Evolutionary conservation across 2,888 invertebrate genomes (phyloP), one percentile per base, ranked within the genome.

Genomic region (Ferrisia virgata): DNA sequence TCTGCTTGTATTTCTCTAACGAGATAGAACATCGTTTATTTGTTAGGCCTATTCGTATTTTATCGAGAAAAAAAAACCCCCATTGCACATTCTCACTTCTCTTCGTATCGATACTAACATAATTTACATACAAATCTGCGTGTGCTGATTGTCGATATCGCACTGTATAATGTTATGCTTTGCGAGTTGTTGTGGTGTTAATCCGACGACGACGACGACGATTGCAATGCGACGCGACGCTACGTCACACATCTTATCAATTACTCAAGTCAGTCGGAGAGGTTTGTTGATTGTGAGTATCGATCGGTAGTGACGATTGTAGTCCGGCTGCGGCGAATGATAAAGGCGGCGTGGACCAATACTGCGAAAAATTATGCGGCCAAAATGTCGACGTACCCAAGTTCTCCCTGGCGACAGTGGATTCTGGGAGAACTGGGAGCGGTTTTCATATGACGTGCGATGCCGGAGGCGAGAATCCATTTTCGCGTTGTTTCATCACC

Each of bases 401-500:
- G 76, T 81, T 80, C 81, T 84, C 82, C 79, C 72, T 39, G 83
- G 86, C 43, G 84, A 86, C 82, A 82, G 86, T 72, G 79, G 86
- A 83, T 80, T 85, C 86, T 91, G 87, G 93, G 90, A 94, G 94
- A 91, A 92, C 92, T 93, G 94, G 93, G 88, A 94, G 93, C 90
- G 94, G 94, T 91, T 93, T 94, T 94, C 94, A 94, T 92, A 94
- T 94, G 89, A 94, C 93, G 88, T 94, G 94, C 83, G 87, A 88
- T 1, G 89, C 88, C 85, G 92, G 85, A 33, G 84, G 84, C 6
- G 84, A 84, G 15, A 84, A 84, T 6, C 36, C 39, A 43, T 79
- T 72, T 39, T 82, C 85, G 25, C 79, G 64, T 36, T 64, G 78
- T 18, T 84, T 84, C 78, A 84, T 84, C 53, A 79, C 84, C 36